A percentile compares a stretch with the other conserved stretches of the same genome.
These are phyloP conservation scores for Caenorhabditis wallacei DNA, from an alignment of 2,888 invertebrate genomes.

Conservation along the genomic window DNA sequence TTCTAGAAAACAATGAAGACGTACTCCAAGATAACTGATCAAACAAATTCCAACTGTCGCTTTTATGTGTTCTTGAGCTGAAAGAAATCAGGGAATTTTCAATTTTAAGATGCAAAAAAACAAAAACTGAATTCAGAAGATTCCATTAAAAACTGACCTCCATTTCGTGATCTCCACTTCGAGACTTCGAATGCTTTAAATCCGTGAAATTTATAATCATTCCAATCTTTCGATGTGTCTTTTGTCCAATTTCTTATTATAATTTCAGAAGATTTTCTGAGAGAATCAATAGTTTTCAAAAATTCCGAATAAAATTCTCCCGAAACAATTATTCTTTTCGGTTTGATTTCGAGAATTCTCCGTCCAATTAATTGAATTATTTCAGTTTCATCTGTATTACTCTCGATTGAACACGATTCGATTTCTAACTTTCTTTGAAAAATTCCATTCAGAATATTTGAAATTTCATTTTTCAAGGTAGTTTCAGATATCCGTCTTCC, in stretches of 20 bases:
- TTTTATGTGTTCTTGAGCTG: constrained; percentile 18
- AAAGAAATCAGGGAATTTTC: not conserved
- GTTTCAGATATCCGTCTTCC: not conserved
- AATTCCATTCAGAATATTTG: not conserved
- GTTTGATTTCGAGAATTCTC: not conserved
- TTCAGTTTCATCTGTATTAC: not conserved
- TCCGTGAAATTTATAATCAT: not conserved
- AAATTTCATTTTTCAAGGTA: not conserved
- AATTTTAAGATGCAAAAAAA: not conserved
- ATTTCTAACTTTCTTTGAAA: constrained; percentile 13
- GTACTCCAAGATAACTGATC: not conserved
- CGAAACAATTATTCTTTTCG: constrained; percentile 4
- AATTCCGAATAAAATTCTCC: not conserved
- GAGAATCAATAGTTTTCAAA: not conserved
- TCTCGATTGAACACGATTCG: not conserved
- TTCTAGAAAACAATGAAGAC: not conserved
- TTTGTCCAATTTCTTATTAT: constrained; percentile 16
- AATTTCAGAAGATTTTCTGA: not conserved
- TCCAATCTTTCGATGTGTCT: constrained; percentile 1
- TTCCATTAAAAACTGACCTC: not conserved
- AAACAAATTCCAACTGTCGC: not conserved
- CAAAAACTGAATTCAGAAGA: not conserved
- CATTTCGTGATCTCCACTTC: not conserved
- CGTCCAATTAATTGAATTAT: not conserved
- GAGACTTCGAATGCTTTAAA: constrained; percentile 5